Conservation (phyloP, 2,888 invertebrate genomes). For the Amphipyra berbera region DNA sequence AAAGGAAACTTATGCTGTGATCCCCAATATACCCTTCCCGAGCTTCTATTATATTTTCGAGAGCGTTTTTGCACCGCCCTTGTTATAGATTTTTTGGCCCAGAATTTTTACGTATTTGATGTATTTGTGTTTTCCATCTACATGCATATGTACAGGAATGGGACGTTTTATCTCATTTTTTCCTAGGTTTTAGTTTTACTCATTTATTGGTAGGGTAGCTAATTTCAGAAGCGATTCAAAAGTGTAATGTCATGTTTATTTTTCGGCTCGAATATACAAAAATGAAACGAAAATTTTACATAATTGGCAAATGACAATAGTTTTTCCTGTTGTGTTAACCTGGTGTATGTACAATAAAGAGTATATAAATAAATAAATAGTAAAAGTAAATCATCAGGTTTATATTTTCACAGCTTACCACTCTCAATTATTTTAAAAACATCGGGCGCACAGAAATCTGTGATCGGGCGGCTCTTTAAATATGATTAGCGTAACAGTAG, state of each 20-base stretch:
- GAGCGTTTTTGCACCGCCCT: slow-evolving; percentile 41
- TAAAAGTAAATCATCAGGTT: too few species aligned
- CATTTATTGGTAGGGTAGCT: not conserved
- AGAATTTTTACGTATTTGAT: slow-evolving; percentile 34
- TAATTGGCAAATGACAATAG: too few species aligned
- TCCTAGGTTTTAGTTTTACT: not conserved
- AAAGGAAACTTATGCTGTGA: slow-evolving; percentile 71
- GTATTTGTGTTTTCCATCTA: slow-evolving; percentile 15
- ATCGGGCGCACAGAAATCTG: too few species aligned
- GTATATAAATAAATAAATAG: too few species aligned
- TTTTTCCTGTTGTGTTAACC: too few species aligned
- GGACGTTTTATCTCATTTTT: not conserved
- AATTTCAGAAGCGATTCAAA: not conserved
- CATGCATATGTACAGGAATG: slow-evolving; percentile 5
- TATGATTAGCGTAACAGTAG: slow-evolving; percentile 34
- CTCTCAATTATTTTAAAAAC: slow-evolving; percentile 27
- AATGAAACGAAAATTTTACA: too few species aligned
- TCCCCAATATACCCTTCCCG: slow-evolving; percentile 65
- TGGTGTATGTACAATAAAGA: too few species aligned
- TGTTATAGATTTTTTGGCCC: slow-evolving; percentile 31
- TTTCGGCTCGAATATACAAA: too few species aligned
- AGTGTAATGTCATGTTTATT: too few species aligned
- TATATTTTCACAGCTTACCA: too few species aligned
- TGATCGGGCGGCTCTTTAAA: slow-evolving; percentile 13
- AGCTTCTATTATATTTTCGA: slow-evolving; percentile 64